These are phyloP conservation scores for Dynastes hyllus DNA, from an alignment of 2,888 invertebrate genomes.

Conservation along the genomic window DNA sequence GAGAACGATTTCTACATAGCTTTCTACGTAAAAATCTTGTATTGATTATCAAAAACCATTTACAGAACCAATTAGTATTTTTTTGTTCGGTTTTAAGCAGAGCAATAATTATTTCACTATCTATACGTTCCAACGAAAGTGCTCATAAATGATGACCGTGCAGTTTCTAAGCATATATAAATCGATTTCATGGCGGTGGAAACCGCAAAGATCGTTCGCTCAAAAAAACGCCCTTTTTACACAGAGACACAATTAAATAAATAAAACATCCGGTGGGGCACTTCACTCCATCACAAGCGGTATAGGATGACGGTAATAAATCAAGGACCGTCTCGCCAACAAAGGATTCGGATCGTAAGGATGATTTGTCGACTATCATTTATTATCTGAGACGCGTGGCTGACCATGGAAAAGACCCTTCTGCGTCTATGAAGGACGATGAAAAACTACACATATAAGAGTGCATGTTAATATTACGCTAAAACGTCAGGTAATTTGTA, in stretches of 20 bases:
- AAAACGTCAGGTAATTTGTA: too few species aligned
- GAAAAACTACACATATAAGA: neutral
- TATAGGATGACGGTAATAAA: constrained; percentile 56
- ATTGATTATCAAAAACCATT: too few species aligned
- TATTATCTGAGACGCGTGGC: constrained; percentile 67
- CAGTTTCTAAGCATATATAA: too few species aligned
- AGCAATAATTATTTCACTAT: too few species aligned
- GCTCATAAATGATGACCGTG: too few species aligned
- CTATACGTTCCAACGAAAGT: too few species aligned
- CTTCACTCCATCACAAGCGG: constrained; percentile 41
- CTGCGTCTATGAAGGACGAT: neutral
- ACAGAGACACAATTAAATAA: constrained; percentile 68
- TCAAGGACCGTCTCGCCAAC: constrained; percentile 56
- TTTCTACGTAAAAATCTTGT: too few species aligned
- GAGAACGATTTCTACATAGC: too few species aligned
- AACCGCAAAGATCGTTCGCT: constrained; percentile 58
- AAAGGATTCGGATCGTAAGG: constrained; percentile 58
- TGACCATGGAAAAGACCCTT: constrained; percentile 48
- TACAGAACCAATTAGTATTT: too few species aligned
- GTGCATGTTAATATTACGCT: neutral
- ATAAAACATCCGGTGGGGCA: constrained; percentile 65
- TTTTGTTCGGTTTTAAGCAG: too few species aligned
- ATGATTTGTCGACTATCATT: constrained; percentile 69
- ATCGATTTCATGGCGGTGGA: neutral
- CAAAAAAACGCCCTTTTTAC: constrained; percentile 63